Conservation (phyloP, 1,140 invertebrate genomes). For the Atopsyche davidsoni region DNA sequence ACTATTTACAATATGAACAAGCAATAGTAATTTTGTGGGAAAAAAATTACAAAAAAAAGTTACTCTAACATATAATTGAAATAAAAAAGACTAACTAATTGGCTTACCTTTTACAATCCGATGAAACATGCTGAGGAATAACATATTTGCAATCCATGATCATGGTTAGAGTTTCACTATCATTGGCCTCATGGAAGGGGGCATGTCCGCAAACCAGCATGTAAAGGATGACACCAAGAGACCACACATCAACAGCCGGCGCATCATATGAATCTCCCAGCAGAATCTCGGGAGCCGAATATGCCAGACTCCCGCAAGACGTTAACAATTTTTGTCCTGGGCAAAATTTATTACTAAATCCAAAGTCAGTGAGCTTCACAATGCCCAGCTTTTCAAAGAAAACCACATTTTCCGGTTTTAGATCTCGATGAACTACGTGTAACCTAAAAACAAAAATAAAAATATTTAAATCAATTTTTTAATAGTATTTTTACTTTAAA, state of each 20-base stretch:
- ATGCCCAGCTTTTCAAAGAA: constrained; percentile 96
- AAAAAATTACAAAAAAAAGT: too few relatives aligned
- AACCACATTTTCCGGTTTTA: constrained; percentile 98
- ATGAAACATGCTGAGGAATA: constrained; percentile 84
- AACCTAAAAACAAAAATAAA: constrained; percentile 41
- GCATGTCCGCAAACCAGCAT: constrained; percentile 97
- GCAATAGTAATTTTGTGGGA: too few relatives aligned
- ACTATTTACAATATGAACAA: neutral
- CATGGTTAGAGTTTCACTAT: constrained; percentile 98
- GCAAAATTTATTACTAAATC: constrained; percentile 95
- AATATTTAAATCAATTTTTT: too few relatives aligned
- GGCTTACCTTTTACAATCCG: constrained; percentile 70
- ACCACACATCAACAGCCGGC: constrained; percentile 98
- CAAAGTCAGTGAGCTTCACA: constrained; percentile 99
- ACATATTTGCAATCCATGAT: constrained; percentile 99
- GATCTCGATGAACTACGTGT: constrained; percentile 89
- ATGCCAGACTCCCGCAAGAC: constrained; percentile 97
- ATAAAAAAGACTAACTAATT: neutral
- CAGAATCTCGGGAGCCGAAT: constrained; percentile 98
- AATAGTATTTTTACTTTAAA: too few relatives aligned
- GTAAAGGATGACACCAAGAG: constrained; percentile 94
- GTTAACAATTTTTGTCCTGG: constrained; percentile 97
- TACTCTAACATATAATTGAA: constrained; percentile 1
- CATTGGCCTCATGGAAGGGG: constrained; percentile 98
- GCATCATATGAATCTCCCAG: constrained; percentile 92